Conservation (phyloP, 1,140 invertebrate genomes). For the Amphibalanus amphitrite region DNA sequence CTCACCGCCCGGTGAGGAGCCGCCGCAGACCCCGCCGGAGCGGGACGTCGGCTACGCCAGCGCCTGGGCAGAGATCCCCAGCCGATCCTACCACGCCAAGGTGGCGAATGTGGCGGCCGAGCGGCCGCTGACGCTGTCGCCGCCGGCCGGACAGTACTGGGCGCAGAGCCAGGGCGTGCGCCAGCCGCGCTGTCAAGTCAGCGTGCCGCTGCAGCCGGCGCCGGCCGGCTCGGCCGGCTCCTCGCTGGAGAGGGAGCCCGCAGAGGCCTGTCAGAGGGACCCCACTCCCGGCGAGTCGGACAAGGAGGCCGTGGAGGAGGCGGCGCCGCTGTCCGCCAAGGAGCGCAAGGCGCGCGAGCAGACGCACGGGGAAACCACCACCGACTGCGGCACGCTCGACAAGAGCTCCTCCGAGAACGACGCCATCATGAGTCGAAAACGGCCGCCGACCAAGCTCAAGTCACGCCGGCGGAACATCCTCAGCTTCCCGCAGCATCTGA, state of each 20-base stretch:
- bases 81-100: not conserved
- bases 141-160: not conserved
- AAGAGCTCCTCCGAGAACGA: slow-evolving; percentile 29
- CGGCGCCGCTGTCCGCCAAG: not conserved
- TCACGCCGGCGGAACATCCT: slow-evolving; percentile 29
- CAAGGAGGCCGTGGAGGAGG: not conserved
- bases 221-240: not conserved
- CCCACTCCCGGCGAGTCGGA: not conserved
- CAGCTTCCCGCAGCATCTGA: slow-evolving; percentile 39
- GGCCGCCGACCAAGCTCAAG: slow-evolving; percentile 27
- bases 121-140: not conserved
- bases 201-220: not conserved
- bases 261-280: not conserved
- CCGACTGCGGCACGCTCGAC: slow-evolving; percentile 29
- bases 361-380: slow-evolving; percentile 5
- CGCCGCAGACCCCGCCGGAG: not conserved
- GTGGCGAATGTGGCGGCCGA: not conserved
- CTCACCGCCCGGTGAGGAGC: not conserved
- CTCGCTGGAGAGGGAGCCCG: not conserved
- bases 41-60: not conserved
- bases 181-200: not conserved
- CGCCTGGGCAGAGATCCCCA: not conserved
- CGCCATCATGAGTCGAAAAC: slow-evolving; percentile 19
- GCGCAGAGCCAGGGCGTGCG: not conserved
- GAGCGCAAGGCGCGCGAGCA: not conserved